Percentiles rank a stretch among this genome's conserved stretches.
These are phyloP conservation scores for Melolontha melolontha DNA, from an alignment of 2,888 invertebrate genomes.

Conservation along the genomic window DNA sequence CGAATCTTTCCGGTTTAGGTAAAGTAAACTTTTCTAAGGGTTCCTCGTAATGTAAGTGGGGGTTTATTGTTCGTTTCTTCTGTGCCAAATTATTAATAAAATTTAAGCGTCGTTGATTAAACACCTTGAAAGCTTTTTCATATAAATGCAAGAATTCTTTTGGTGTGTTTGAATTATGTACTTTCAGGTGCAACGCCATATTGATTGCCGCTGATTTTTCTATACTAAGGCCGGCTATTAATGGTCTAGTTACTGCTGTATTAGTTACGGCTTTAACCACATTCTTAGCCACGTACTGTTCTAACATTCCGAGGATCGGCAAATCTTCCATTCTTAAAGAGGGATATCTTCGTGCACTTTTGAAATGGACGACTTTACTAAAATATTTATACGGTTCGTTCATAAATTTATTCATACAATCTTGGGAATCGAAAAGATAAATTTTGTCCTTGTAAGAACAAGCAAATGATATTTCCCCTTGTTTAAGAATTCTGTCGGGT, in stretches of 20 bases:
- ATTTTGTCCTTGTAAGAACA: conserved; percentile 67
- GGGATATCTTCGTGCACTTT: conserved; percentile 61
- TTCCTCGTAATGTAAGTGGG: conserved; percentile 67
- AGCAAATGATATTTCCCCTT: conserved; percentile 66
- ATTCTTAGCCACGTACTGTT: conserved; percentile 70
- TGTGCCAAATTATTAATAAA: conserved; percentile 61
- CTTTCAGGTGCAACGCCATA: conserved; percentile 71
- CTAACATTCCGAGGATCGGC: conserved; percentile 72
- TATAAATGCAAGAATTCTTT: conserved; percentile 60
- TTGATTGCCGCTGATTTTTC: conserved; percentile 69
- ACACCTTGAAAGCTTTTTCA: conserved; percentile 62
- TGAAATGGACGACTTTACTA: conserved; percentile 64
- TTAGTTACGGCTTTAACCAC: conserved; percentile 70
- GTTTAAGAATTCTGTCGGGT: conserved; percentile 65
- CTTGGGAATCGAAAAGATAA: conserved; percentile 70
- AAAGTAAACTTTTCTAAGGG: conserved; percentile 53
- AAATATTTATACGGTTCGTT: conserved; percentile 67
- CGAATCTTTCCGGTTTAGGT: conserved; percentile 9
- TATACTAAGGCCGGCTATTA: conserved; percentile 71
- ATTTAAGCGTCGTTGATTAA: conserved; percentile 56
- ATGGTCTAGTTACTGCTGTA: conserved; percentile 69
- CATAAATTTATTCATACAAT: conserved; percentile 70
- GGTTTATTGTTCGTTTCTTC: conserved; percentile 69
- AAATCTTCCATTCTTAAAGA: conserved; percentile 66
- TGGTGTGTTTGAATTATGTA: conserved; percentile 64